These are phyloP conservation scores for Sialis lutaria DNA, from an alignment of 2,888 invertebrate species.

Conservation along the genomic window DNA sequence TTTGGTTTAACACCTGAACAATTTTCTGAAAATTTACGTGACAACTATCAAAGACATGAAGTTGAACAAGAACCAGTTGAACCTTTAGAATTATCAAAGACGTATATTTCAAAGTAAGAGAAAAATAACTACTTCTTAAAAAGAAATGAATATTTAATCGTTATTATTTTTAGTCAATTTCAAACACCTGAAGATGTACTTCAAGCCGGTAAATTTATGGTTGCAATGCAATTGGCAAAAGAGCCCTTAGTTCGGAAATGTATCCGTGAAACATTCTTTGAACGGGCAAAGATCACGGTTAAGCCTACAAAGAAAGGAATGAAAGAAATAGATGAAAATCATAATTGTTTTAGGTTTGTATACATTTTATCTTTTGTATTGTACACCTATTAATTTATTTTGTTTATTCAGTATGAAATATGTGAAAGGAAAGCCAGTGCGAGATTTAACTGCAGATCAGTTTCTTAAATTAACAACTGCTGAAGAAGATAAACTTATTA, in stretches of 20 bases:
- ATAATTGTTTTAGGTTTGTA: conserved; percentile 52
- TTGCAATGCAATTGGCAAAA: conserved; percentile 80
- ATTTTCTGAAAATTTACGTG: conserved; percentile 89
- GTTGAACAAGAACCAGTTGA: conserved; percentile 84
- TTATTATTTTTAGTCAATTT: conserved; percentile 32
- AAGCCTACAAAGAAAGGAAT: conserved; percentile 77
- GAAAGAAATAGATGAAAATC: conserved; percentile 92
- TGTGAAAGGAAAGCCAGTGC: conserved; percentile 79
- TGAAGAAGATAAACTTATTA: conserved; percentile 63
- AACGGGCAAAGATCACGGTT: conserved; percentile 68
- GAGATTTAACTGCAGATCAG: conserved; percentile 76
- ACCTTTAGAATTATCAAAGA: conserved; percentile 65
- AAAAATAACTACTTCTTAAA: too few relatives aligned
- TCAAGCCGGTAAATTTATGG: conserved; percentile 84
- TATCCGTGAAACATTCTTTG: conserved; percentile 72
- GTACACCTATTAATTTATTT: not conserved
- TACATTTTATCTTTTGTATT: not conserved
- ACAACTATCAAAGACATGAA: conserved; percentile 89
- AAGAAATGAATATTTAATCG: too few relatives aligned
- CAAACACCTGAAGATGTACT: conserved; percentile 64
- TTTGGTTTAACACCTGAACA: conserved; percentile 90
- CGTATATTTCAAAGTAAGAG: conserved; percentile 40
- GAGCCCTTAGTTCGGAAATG: conserved; percentile 79
- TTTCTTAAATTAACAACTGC: conserved; percentile 70
- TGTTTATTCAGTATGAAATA: conserved; percentile 55